Conservation (phyloP, 2,113 vertebrate genomes). For the Oreotrochilus melanogaster region DNA sequence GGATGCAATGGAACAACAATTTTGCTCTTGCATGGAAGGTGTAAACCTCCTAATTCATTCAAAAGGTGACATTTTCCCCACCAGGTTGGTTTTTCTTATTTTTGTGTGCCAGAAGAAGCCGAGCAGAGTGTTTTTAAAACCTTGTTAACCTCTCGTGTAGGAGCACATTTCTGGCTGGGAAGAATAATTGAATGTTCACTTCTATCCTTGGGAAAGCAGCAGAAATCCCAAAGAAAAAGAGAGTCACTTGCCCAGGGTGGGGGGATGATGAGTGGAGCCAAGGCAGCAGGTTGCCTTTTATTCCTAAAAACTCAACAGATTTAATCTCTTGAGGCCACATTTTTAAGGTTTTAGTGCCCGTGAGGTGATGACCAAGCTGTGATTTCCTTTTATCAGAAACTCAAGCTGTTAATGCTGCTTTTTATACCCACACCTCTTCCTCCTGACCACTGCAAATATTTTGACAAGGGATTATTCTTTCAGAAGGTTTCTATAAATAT, state of each 20-base stretch:
- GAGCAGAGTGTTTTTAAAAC: not conserved
- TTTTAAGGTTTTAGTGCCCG: not conserved
- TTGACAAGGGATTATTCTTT: slow-evolving; percentile 53
- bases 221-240: not conserved
- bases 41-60: not conserved
- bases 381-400: not conserved
- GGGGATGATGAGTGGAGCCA: not conserved
- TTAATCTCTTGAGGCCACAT: not conserved
- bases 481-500: slow-evolving; percentile 61
- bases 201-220: not conserved
- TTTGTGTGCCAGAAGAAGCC: not conserved
- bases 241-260: rapidly evolving
- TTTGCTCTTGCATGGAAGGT: not conserved
- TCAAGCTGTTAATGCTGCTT: not conserved
- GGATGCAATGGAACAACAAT: rapidly evolving
- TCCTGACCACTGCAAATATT: slow-evolving; percentile 31
- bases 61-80: not conserved
- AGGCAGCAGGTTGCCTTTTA: not conserved
- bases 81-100: not conserved
- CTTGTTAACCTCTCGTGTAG: not conserved
- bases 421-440: not conserved
- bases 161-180: not conserved
- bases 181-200: not conserved
- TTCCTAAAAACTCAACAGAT: not conserved
- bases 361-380: not conserved